Conservation (phyloP, 1,140 invertebrate species). For the Anoplophora glabripennis region DNA sequence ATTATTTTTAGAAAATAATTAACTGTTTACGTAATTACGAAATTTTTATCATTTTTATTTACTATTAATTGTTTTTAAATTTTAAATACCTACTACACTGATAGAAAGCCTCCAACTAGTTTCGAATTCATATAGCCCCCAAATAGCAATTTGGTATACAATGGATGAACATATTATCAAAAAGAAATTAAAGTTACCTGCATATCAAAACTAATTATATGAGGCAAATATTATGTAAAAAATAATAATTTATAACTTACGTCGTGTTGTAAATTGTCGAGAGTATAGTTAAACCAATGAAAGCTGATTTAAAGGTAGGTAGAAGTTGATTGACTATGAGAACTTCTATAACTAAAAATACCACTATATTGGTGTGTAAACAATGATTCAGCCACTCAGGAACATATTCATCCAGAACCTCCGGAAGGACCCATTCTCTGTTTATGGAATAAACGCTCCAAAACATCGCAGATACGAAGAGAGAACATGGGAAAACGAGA, state of each 20-base stretch:
- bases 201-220: no score
- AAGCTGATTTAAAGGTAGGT: slow-evolving; percentile 19
- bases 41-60: no score
- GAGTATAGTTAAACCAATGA: slow-evolving; percentile 15
- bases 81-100: no score
- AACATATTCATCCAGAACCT: slow-evolving; percentile 58
- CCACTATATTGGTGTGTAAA: slow-evolving; percentile 57
- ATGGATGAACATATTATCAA: no score
- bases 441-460: slow-evolving; percentile 66
- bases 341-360: slow-evolving; percentile 52
- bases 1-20: no score
- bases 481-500: slow-evolving; percentile 51
- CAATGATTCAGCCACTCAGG: slow-evolving; percentile 70
- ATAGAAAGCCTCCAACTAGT: no score
- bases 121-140: no score
- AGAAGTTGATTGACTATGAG: slow-evolving; percentile 35
- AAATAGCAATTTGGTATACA: no score
- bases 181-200: no score
- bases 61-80: no score
- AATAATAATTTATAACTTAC: slow-evolving; percentile 14
- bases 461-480: slow-evolving; percentile 66
- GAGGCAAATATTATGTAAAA: no score
- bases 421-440: slow-evolving; percentile 66
- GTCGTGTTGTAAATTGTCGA: slow-evolving; percentile 16
- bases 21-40: no score